phyloP scores from a whole-genome alignment of 2,797 vertebrate species.

The Dendrocincla tyrannina region DNA sequence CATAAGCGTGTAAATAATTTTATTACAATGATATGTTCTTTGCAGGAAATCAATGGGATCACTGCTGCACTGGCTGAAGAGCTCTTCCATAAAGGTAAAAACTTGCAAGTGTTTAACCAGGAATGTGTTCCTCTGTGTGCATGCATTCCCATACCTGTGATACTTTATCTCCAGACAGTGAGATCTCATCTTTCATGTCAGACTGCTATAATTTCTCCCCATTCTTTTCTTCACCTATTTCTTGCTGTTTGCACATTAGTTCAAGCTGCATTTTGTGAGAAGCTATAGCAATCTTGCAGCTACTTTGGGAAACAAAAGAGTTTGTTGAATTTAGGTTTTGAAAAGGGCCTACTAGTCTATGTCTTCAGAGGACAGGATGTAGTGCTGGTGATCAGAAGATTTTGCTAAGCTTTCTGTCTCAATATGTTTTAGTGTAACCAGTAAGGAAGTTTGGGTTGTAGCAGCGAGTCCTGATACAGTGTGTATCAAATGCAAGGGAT shows the following conservation, averaged over 20 bases:
- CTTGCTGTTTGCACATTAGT: not conserved
- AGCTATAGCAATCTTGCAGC: not conserved
- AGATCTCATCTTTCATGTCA: not conserved
- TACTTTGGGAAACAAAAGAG: not conserved
- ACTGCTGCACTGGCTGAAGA: constrained; percentile 93
- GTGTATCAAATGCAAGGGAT: not conserved
- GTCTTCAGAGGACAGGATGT: not conserved
- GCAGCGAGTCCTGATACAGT: not conserved
- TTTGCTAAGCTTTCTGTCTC: not conserved
- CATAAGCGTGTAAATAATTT: not conserved
- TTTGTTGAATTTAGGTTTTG: not conserved
- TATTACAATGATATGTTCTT: not conserved
- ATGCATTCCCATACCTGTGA: not conserved
- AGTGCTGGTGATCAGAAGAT: not conserved
- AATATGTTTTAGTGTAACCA: not conserved
- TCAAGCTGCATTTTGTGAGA: not conserved
- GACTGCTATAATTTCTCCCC: not conserved
- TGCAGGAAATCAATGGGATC: constrained; percentile 93
- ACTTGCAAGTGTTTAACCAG: not conserved
- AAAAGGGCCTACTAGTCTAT: not conserved
- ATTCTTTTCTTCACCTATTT: not conserved
- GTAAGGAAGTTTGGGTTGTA: not conserved
- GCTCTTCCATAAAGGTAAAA: constrained; percentile 91
- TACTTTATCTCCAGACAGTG: not conserved
- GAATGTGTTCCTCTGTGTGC: not conserved